Percentiles rank a stretch among this genome's conserved stretches.
Conservation (phyloP, 2,797 vertebrate genomes). For the Anas georgica region DNA sequence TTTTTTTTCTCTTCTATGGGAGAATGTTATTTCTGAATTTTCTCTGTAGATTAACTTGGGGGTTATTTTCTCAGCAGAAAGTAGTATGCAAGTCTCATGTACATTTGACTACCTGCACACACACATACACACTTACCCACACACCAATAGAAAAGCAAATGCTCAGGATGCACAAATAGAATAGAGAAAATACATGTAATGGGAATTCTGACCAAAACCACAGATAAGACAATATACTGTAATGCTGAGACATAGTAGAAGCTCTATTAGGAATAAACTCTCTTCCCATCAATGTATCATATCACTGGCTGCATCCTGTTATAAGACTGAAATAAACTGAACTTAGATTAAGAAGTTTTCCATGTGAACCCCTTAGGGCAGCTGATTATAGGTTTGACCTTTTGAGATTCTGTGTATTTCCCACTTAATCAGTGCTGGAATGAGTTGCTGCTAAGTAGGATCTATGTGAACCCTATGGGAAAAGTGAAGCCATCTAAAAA, state of each 20-base stretch:
- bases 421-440: constrained; percentile 84
- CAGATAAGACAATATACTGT: not conserved
- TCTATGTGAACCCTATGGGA: constrained; percentile 80
- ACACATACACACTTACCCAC: too few species aligned
- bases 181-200: not conserved
- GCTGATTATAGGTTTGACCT: constrained; percentile 85
- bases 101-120: not conserved
- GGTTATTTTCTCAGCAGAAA: constrained; percentile 22
- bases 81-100: not conserved
- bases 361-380: constrained; percentile 76
- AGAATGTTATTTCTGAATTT: not conserved
- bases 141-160: constrained; percentile 21
- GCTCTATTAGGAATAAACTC: not conserved
- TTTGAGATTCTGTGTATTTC: constrained; percentile 83
- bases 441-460: constrained; percentile 82
- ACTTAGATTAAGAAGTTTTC: constrained; percentile 79
- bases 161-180: not conserved
- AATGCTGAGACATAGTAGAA: not conserved
- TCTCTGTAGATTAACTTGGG: not conserved
- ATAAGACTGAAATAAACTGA: constrained; percentile 73
- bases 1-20: not conserved
- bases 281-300: not conserved
- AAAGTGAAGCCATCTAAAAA: constrained; percentile 83
- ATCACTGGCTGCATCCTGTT: constrained; percentile 60
- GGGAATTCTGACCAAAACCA: not conserved